Conservation (phyloP, 2,113 vertebrate genomes). For the Petromus typicus region DNA sequence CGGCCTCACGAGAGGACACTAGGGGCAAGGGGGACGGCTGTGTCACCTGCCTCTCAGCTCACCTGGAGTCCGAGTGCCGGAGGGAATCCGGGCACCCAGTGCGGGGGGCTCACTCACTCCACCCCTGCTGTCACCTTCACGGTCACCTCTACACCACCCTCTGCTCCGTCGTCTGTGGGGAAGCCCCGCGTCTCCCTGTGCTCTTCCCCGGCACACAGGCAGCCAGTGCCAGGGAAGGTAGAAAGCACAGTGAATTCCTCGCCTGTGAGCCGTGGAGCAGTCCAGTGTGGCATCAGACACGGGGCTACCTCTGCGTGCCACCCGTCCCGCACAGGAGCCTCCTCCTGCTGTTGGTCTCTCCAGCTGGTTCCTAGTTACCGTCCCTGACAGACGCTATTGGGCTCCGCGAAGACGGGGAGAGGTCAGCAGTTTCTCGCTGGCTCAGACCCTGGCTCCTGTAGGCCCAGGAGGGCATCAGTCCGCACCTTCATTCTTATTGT, state of each 20-base stretch:
- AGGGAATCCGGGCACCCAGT: too few relatives aligned
- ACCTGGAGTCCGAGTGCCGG: accelerated
- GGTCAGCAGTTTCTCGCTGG: background rate
- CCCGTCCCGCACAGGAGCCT: accelerated
- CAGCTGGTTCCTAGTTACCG: background rate
- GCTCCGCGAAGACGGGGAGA: accelerated
- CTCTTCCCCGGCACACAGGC: background rate
- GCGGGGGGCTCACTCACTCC: accelerated
- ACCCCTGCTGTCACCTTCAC: background rate
- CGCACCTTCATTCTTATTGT: constrained; percentile 55
- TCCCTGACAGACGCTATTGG: accelerated
- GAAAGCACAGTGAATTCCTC: background rate
- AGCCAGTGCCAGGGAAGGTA: background rate
- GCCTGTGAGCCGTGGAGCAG: background rate
- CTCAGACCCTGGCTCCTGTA: accelerated
- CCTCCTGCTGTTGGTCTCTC: accelerated
- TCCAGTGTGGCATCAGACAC: accelerated
- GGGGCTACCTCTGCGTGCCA: background rate
- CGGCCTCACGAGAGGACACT: background rate
- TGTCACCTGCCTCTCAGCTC: background rate
- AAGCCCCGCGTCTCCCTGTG: too few relatives aligned
- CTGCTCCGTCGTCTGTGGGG: background rate
- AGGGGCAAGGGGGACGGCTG: background rate
- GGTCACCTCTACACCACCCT: background rate
- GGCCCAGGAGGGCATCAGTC: constrained; percentile 14